Evolutionary conservation across 2,113 vertebrate genomes (phyloP).

Genomic region (Lepidothrix coronata): DNA sequence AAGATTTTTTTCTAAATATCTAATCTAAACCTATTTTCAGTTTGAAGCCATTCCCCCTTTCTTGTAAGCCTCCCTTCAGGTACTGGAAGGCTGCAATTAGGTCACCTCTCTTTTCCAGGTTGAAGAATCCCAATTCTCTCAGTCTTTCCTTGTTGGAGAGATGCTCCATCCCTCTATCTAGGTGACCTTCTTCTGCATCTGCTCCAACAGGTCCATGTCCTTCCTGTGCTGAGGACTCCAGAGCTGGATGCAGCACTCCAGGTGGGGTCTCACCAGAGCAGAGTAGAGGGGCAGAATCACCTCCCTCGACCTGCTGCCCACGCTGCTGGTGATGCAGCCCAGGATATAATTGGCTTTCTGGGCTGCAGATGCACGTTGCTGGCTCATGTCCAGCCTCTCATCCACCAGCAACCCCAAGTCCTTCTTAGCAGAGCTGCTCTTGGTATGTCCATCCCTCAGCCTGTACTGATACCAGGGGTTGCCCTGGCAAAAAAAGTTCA

Average conservation of each 20-base stretch:
- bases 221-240: not conserved
- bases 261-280: not conserved
- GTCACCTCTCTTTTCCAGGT: not conserved
- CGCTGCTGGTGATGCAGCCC: not conserved
- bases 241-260: not conserved
- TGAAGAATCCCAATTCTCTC: not conserved
- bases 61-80: not conserved
- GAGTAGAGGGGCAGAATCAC: not conserved
- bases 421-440: not conserved
- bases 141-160: not conserved
- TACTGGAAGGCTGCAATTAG: not conserved
- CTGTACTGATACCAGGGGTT: not conserved
- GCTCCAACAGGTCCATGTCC: not conserved
- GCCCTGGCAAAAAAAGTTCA: not conserved
- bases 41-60: not conserved
- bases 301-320: not conserved
- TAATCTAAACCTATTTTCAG: not conserved
- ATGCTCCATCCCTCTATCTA: not conserved
- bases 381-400: not conserved
- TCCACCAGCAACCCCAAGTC: not conserved
- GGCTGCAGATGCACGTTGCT: not conserved
- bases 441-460: not conserved
- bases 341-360: rapidly evolving
- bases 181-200: not conserved
- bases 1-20: not conserved